Percentiles rank a stretch among this genome's conserved stretches.
phyloP scores from a whole-genome alignment of 2,797 vertebrate species.

The Rousettus madagascariensis region DNA sequence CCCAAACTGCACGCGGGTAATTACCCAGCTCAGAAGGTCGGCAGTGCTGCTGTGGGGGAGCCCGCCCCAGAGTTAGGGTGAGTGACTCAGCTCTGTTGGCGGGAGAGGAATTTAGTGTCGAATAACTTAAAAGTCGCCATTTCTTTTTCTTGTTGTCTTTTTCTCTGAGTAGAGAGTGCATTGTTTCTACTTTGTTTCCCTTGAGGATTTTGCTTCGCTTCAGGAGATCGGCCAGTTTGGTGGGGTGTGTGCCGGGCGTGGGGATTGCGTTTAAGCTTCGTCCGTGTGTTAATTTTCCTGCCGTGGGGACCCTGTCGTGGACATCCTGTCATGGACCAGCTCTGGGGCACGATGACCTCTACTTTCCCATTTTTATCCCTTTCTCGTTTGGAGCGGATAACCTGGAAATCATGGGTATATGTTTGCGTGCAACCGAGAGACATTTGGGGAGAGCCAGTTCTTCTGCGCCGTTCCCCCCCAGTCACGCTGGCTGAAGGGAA shows the following conservation, averaged over 20 bases:
- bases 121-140: neutral
- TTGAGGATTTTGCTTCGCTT: neutral
- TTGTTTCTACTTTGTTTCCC: slow-evolving; percentile 9
- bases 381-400: neutral
- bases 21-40: neutral
- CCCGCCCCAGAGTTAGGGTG: neutral
- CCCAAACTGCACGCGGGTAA: neutral
- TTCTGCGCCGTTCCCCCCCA: neutral
- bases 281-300: neutral
- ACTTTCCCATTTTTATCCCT: neutral
- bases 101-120: neutral
- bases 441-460: neutral
- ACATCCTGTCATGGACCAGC: neutral
- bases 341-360: neutral
- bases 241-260: fast-evolving
- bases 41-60: neutral
- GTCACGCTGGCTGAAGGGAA: neutral
- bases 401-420: neutral
- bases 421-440: neutral
- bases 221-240: neutral
- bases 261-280: neutral
- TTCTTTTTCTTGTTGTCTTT: neutral
- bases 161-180: neutral
- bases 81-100: neutral
- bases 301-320: neutral